Base-by-base conservation (phyloP, 2,797 vertebrate species). In the Mergus octosetaceus region DNA sequence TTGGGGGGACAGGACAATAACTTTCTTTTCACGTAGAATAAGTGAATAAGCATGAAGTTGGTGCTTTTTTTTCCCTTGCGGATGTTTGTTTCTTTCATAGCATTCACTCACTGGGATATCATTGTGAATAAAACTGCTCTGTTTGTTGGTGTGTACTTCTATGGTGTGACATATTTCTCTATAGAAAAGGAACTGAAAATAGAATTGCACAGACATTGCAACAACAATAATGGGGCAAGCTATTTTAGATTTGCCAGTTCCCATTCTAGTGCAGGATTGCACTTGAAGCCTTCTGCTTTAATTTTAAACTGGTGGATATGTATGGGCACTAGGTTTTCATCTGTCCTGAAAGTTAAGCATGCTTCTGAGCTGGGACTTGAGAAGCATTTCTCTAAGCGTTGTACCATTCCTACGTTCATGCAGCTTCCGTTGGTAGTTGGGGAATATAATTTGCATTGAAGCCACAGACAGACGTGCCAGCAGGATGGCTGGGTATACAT, bases 181-280 rank as follows among this genome's bases (percentile, higher is more conserved):
- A 8, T 81, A 82, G 87, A 73, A 86, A 93, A 84, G 85, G 77
- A 94, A 85, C 85, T 76, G 82, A 93, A 96, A 94, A 85, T 51
- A 90, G 82, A 93, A 86, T 92, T 79, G 66, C 70, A 73, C 53
- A 76, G 71, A n/a, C 36, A n/a, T 61, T 90, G 68, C 93, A 94
- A 85, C 43, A 73, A 38, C 74, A 75, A 30, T 70, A 87, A 47
- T 12, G 24, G 38, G 76, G 47, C 53, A 75, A 85, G 68, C 84
- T 86, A 74, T 81, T 97, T 90, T 27, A 54, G 43, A 86, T 76
- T 72, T 93, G 85, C 43, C 93, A 77, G 54, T 93, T 93, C 84
- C 78, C 54, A 51, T 91, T 90, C 86, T 71, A 71, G 77, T 77
- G 81, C 77, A 1, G 49, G 78, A 85, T 62, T 90, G 69, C 86